These are phyloP conservation scores for Agonopterix alstromeriana DNA, from an alignment of 2,888 invertebrate genomes.

Conservation along the genomic window DNA sequence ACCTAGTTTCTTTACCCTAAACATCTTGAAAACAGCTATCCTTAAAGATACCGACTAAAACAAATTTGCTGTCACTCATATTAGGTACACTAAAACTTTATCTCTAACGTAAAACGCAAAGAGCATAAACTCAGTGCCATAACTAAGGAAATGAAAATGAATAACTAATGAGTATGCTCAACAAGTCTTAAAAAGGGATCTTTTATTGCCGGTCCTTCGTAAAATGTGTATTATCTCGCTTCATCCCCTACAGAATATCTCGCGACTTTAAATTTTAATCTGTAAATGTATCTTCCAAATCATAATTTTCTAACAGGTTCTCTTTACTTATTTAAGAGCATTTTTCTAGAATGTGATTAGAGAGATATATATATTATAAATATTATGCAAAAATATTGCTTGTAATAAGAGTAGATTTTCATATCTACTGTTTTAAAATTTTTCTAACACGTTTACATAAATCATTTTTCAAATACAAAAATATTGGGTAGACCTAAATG, in stretches of 20 bases:
- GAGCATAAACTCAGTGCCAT: conserved; percentile 44
- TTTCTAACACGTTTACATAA: too few relatives aligned
- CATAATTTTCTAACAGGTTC: neutral
- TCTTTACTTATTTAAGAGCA: too few relatives aligned
- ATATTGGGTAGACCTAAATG: too few relatives aligned
- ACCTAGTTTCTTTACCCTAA: too few relatives aligned
- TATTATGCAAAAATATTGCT: too few relatives aligned
- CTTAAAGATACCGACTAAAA: neutral
- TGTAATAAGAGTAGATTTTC: too few relatives aligned
- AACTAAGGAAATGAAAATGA: conserved; percentile 61
- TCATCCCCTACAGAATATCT: conserved; percentile 18
- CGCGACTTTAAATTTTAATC: conserved; percentile 34
- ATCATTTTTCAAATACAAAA: too few relatives aligned
- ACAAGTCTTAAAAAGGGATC: conserved; percentile 49
- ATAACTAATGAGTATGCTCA: conserved; percentile 58
- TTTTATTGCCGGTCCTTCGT: conserved; percentile 42
- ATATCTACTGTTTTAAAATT: too few relatives aligned
- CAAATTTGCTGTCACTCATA: neutral
- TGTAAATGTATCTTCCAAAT: conserved; percentile 25
- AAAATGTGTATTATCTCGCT: conserved; percentile 34
- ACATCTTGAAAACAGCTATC: neutral
- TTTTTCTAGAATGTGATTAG: too few relatives aligned
- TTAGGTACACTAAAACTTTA: conserved; percentile 30
- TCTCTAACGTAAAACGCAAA: conserved; percentile 31
- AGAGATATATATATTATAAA: too few relatives aligned